Base-by-base conservation (phyloP, 2,888 invertebrate genomes). In the Furcula furcula region DNA sequence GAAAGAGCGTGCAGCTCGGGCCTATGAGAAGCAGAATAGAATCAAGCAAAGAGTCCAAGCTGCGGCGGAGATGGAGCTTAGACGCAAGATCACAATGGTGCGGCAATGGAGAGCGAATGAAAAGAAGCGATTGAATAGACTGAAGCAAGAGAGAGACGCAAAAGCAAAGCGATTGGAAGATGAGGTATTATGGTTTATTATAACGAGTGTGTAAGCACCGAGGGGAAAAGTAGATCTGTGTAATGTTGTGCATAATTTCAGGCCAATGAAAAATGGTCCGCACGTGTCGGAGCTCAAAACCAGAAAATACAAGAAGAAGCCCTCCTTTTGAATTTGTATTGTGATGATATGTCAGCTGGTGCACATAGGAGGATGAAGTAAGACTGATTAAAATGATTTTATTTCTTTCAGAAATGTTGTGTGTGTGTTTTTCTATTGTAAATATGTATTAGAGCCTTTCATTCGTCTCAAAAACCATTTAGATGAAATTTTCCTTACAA, bases 51-150 rank as follows among this genome's bases (percentile, higher is more conserved):
- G 88, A 26, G 83, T 88, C 0, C 77, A 81, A 25, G 81, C 85
- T 0, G 88, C 88, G 0, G 80, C 76, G 0, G 88, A 88, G 43
- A 68, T 88, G 72, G 88, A 88, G 41, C 58, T 87, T 1, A 54
- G 85, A 6, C 57, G 88, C 16, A 87, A 86, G 54, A 88, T 88
- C 35, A 82, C 79, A 0, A 85, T 86, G 88, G 65, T 88, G 31
- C 67, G 87, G 1, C 75, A 72, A 46, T 88, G 88, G 88, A 60
- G 87, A 13, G 27, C 59, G 9, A 85, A 86, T 29, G 88, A 88
- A 61, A 82, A 65, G 67, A 84, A 83, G 21, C 55, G 88, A 6
- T 5, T 80, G 28, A 70, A 70, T 23, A 53, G 86, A 21, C 29
- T 85, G 4, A 76, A 73, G 43, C 64, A 67, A 3, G 85, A 86